Evolutionary conservation across 2,113 vertebrate genomes (phyloP), one percentile per base, ranked within the genome.

Genomic region (Gallinago jamesoni): DNA sequence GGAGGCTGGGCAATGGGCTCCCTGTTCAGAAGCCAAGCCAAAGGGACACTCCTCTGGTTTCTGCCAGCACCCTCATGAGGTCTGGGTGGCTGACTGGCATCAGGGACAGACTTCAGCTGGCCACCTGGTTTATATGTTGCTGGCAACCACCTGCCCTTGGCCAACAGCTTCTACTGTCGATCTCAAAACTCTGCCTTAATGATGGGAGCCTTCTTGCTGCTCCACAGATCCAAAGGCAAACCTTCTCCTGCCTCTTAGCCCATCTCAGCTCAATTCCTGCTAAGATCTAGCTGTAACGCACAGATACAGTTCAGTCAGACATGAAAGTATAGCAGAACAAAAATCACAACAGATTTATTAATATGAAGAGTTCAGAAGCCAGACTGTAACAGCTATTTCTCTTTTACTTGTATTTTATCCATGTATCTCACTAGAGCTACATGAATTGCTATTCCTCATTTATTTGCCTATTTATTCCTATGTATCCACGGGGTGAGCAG

Each of bases 401-500:
- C 35, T 45, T 6, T 66, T 57, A 57, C 24, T 63, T 37, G 1
- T 6, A 33, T 60, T 84, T 75, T 68, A 89, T 22, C 37, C 20
- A 8, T 6, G 19, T 62, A 43, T 55, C 73, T 89, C 50, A 50
- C n/a, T 23, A 2, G 1, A 85, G 30, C 30, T 75, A 39, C 33
- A 2, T 3, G 33, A 64, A 59, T 20, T 41, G 19, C 30, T 85
- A 12, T 12, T 60, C 57, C 70, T 91, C 37, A 43, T 76, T 73
- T 83, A 48, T 48, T 78, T 67, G 13, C n/a, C 62, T 43, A 14
- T 81, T 82, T 86, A 41, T 57, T 80, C 45, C 35, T 76, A 50
- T 0, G 1, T 15, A 16, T 20, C 66, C 25, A 50, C 1, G 9
- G 20, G 10, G 9, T 15, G 22, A 83, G 33, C 9, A 43, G 10